Evolutionary conservation across 1,140 invertebrate genomes (phyloP).

Genomic region (Aphaenogaster floridana): DNA sequence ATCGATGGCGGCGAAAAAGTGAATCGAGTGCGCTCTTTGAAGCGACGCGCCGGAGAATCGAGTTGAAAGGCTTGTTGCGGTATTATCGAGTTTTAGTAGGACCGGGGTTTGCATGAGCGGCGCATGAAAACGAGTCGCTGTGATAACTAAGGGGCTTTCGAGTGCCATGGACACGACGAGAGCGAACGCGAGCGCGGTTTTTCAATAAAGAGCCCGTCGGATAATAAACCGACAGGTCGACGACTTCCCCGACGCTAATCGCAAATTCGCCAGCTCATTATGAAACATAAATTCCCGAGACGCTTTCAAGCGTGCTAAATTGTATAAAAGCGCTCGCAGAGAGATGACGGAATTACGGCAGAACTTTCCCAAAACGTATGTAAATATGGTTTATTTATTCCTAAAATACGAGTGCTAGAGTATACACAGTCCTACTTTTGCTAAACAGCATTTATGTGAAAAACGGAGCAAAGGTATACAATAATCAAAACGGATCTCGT

Average conservation of each 20-base stretch:
- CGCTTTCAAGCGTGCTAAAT: slow-evolving; percentile 36
- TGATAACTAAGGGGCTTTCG: slow-evolving; percentile 43
- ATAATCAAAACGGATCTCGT: neutral
- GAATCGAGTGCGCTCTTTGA: slow-evolving; percentile 58
- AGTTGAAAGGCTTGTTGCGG: slow-evolving; percentile 58
- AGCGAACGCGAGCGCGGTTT: slow-evolving; percentile 22
- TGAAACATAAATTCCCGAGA: slow-evolving; percentile 48
- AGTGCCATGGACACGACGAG: slow-evolving; percentile 15
- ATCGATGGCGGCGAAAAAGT: slow-evolving; percentile 48
- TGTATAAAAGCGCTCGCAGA: slow-evolving; percentile 12
- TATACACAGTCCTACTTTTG: slow-evolving; percentile 14
- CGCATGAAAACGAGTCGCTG: slow-evolving; percentile 49
- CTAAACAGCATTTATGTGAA: slow-evolving; percentile 68
- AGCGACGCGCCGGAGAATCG: slow-evolving; percentile 37
- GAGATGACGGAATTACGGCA: slow-evolving; percentile 32
- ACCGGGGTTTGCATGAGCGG: slow-evolving; percentile 26
- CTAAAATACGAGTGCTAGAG: slow-evolving; percentile 55
- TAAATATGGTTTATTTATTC: slow-evolving; percentile 68
- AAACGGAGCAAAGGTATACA: slow-evolving; percentile 22
- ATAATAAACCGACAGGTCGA: neutral
- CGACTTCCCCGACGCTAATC: slow-evolving; percentile 24
- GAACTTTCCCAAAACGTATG: slow-evolving; percentile 50
- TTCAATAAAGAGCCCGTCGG: slow-evolving; percentile 1
- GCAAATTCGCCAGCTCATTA: slow-evolving; percentile 44
- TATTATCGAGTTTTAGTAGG: slow-evolving; percentile 56